Base-by-base conservation (phyloP, 2,113 vertebrate genomes). In the Marmota flaviventris region DNA sequence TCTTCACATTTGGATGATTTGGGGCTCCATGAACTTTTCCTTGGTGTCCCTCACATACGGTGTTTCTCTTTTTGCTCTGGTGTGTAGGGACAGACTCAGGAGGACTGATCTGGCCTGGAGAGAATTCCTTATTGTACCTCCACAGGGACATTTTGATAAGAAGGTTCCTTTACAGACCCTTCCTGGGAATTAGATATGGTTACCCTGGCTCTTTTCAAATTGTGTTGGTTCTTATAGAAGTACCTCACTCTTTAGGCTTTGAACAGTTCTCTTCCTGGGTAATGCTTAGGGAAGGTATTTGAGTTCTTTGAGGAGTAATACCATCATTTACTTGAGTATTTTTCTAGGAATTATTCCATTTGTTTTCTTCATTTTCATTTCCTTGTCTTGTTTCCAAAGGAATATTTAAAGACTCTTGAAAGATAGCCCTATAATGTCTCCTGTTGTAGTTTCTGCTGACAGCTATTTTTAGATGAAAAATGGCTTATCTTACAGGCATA, bases 401-500 rank as follows among this genome's bases (percentile, higher is more conserved):
- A 14, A n/a, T 39, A 18, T 58, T 25, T 45, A 82, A 45, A 56
- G 17, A 34, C 45, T 48, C 42, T 69, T 27, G 37, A 37, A 67
- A 9, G 32, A 37, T 16, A 12, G 12, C n/a, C 24, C 17, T 56
- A 24, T 27, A 13, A 37, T 78, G 17, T 61, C 42, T 72, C 0
- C 83, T 78, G 18, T 39, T 48, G 39, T 24, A 34, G 34, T 53
- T 53, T 18, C 17, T 70, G 51, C 42, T 42, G 61, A 39, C 53
- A 56, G 9, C 37, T 95, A 86, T 83, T 56, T 0, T 72, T 20
- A 97, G 45, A 29, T 83, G 77, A 58, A 34, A 5, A 22, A 97
- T 72, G 37, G 88, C 94, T 82, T 97, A 81, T 83, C 76, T 93
- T 78, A 97, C 84, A 18, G 94, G 70, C 77, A 84, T 94, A 61